Evolutionary conservation across 2,888 invertebrate genomes (phyloP), one percentile per base, ranked within the genome.

Genomic region (Brachyptera putata): DNA sequence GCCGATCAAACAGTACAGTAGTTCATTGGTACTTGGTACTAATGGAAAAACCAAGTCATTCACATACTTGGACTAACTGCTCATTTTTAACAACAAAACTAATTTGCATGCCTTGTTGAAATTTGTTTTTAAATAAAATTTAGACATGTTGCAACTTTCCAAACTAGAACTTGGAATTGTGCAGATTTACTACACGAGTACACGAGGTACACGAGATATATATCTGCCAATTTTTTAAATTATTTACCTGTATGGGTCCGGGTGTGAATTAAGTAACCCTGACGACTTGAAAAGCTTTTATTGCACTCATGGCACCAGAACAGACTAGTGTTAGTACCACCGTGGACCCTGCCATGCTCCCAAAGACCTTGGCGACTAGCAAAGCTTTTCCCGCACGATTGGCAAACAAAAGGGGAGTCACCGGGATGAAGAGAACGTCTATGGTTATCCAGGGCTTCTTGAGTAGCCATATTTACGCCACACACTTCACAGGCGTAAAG

Each of bases 171-270:
- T n/a, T n/a, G n/a, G n/a, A n/a, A n/a, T n/a, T n/a, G n/a, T n/a
- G n/a, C n/a, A n/a, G n/a, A n/a, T n/a, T n/a, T n/a, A n/a, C n/a
- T n/a, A n/a, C n/a, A n/a, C n/a, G n/a, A n/a, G n/a, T n/a, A n/a
- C n/a, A n/a, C n/a, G n/a, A n/a, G n/a, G n/a, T n/a, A n/a, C n/a
- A n/a, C n/a, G n/a, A n/a, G n/a, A n/a, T n/a, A n/a, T n/a, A n/a
- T n/a, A n/a, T n/a, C n/a, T n/a, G n/a, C n/a, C n/a, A n/a, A n/a
- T n/a, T n/a, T n/a, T n/a, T n/a, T n/a, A n/a, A n/a, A n/a, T n/a
- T n/a, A n/a, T n/a, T n/a, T n/a, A n/a, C n/a, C n/a, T 0, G 91
- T 91, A 71, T 91, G 91, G 66, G 91, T 91, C 46, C 91, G 82
- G 56, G 91, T 84, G 74, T 91, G 91, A 67, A 91, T 91, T 75